Percentiles rank a stretch among this genome's conserved stretches.
Conservation (phyloP, 2,113 vertebrate genomes). For the Martes martes region DNA sequence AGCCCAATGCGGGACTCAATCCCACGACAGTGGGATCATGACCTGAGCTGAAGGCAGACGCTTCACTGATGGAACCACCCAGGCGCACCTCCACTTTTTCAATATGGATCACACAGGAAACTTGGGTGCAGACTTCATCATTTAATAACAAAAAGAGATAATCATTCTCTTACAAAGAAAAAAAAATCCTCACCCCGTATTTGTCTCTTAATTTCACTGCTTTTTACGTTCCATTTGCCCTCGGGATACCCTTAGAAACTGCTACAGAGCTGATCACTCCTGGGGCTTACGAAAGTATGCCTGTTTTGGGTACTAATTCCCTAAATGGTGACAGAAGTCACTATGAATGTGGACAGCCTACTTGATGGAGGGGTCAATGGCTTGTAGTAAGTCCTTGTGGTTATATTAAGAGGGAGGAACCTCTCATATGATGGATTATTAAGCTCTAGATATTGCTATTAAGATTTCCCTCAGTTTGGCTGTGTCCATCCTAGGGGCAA, state of each 20-base stretch:
- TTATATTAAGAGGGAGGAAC: constrained; percentile 1
- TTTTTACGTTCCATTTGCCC: constrained; percentile 43
- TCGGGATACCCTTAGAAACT: background rate
- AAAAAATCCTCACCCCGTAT: background rate
- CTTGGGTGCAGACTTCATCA: background rate
- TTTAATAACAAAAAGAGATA: background rate
- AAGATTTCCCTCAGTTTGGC: background rate
- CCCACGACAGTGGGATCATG: background rate
- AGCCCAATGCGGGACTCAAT: background rate
- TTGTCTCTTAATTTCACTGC: background rate
- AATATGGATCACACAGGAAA: background rate
- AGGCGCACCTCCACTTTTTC: background rate
- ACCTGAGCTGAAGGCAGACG: background rate
- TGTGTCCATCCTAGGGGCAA: background rate
- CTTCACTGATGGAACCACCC: background rate
- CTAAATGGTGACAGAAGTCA: background rate
- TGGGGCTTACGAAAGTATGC: background rate
- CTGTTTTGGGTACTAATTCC: constrained; percentile 7
- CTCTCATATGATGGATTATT: background rate
- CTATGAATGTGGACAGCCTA: background rate
- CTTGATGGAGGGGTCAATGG: background rate
- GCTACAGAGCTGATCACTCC: background rate
- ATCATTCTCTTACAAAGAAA: background rate
- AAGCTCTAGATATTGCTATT: background rate
- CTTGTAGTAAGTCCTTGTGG: background rate